Percentiles rank a stretch among this genome's conserved stretches.
Evolutionary conservation across 2,797 vertebrate genomes (phyloP).

Genomic region (Enteromius mattozi): DNA sequence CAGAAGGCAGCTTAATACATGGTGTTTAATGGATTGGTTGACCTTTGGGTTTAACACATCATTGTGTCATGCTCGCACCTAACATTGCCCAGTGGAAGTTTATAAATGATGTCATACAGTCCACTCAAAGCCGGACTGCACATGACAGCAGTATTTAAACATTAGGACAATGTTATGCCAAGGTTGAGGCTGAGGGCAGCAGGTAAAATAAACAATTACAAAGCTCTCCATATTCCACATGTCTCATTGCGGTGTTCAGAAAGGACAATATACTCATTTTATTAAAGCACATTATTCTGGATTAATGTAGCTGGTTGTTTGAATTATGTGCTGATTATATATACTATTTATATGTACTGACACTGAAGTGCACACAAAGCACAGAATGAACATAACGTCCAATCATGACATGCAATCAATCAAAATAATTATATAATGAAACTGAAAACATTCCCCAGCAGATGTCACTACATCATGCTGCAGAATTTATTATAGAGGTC

Average conservation of each 20-base stretch:
- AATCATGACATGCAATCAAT: slow-evolving; percentile 16
- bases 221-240: slow-evolving; percentile 44
- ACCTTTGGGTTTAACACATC: slow-evolving; percentile 56
- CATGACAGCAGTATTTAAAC: slow-evolving; percentile 58
- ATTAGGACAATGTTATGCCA: slow-evolving; percentile 44
- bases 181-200: slow-evolving; percentile 52
- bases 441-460: slow-evolving; percentile 21
- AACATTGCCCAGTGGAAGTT: slow-evolving; percentile 53
- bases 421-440: slow-evolving; percentile 24
- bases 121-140: slow-evolving; percentile 53
- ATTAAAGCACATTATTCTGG: slow-evolving; percentile 17
- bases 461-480: slow-evolving; percentile 26
- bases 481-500: not conserved
- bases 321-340: slow-evolving; percentile 15
- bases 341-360: slow-evolving; percentile 27
- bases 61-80: slow-evolving; percentile 52
- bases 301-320: slow-evolving; percentile 26
- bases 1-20: slow-evolving; percentile 28
- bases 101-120: slow-evolving; percentile 55
- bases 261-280: not conserved
- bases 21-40: slow-evolving; percentile 46
- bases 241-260: not conserved
- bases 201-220: slow-evolving; percentile 60
- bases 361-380: slow-evolving; percentile 23
- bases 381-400: not conserved